These are phyloP conservation scores for Numida meleagris DNA, from an alignment of 2,113 vertebrate genomes.

Conservation along the genomic window DNA sequence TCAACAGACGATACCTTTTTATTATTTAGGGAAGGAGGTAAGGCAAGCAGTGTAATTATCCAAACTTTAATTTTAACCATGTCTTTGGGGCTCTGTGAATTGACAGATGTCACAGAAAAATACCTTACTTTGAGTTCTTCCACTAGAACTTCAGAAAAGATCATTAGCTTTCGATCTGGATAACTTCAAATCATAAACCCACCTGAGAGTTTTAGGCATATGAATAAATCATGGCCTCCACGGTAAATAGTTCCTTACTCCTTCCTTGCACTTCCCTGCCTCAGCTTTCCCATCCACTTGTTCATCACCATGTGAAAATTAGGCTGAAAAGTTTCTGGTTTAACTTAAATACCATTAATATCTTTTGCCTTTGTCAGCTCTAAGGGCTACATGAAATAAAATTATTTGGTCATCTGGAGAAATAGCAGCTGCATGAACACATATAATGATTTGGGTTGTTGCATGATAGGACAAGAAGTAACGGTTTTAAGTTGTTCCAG, in stretches of 20 bases:
- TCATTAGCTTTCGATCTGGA: background rate
- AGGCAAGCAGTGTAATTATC: background rate
- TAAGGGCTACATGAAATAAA: background rate
- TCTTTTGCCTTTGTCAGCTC: background rate
- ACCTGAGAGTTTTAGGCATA: background rate
- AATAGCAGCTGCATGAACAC: accelerated
- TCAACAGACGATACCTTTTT: background rate
- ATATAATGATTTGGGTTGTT: background rate
- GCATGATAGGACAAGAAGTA: too few relatives aligned
- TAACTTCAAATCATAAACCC: background rate
- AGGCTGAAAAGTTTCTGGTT: background rate
- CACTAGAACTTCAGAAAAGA: background rate
- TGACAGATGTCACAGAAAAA: background rate
- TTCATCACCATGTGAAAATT: accelerated
- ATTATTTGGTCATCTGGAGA: background rate
- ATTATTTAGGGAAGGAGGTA: background rate
- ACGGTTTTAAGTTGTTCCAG: too few relatives aligned
- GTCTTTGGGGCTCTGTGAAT: background rate
- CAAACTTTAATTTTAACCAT: background rate
- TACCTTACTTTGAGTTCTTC: background rate
- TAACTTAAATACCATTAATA: background rate
- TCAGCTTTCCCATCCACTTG: background rate
- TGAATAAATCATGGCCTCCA: background rate
- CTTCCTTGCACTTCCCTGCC: background rate
- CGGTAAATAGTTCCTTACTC: background rate